Base-by-base conservation (phyloP, 2,797 vertebrate species). In the Pipistrellus kuhlii region DNA sequence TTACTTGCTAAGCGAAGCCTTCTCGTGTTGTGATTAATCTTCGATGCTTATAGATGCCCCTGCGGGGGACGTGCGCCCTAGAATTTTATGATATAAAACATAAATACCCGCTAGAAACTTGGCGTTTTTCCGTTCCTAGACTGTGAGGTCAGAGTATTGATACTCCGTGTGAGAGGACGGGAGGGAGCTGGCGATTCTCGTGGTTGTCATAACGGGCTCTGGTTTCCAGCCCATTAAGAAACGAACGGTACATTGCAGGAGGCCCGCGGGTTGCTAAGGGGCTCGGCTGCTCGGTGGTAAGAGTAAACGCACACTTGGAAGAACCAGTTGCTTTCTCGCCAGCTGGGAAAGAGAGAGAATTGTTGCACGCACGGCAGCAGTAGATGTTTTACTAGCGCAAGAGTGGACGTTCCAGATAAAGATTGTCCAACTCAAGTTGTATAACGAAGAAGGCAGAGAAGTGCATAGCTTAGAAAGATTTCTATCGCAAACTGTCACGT, bases 11-110 rank as follows among this genome's bases (percentile, higher is more conserved):
- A 89, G 81, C 44, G 41, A 85, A 80, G n/a, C 57, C 46, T 78
- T 55, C 77, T 88, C 12, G 6, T 48, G 38, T 91, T 97, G 91
- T 94, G 53, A 90, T 95, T 90, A 87, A 89, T 81, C 77, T 64
- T 69, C 93, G 91, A 84, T 46, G 94, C 12, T 44, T 55, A 23
- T 64, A 85, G 44, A 85, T 46, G 46, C 10, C 32, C 46, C 44
- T 23, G 64, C 48, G 68, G 72, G 78, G 46, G 66, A 80, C 30
- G 14, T 82, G 82, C 57, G 92, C 80, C 71, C 64, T 89, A 85
- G 77, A 75, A 89, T 89, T 93, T 84, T 94, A 35, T 76, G 38
- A 25, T n/a, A 9, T 55, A 93, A 69, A 80, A 30, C 3, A 0
- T 83, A 57, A 77, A 6, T 72, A 62, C 71, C 95, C 73, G 66